Evolutionary conservation across 53 echinoderm and acorn worm species (phyloP).

Genomic region (Zoroaster sp.): DNA sequence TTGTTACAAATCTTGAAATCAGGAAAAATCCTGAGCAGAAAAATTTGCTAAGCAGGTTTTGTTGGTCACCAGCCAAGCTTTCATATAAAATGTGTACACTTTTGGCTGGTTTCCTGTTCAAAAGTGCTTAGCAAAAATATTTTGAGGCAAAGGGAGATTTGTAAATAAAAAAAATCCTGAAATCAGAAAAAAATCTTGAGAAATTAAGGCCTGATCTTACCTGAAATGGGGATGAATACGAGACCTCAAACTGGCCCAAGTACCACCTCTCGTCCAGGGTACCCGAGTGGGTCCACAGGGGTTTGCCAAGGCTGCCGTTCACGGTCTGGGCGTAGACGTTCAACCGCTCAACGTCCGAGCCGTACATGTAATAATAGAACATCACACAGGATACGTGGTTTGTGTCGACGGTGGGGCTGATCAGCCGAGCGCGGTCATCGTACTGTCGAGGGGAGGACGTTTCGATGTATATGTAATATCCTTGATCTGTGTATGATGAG

Average conservation of each 20-base stretch:
- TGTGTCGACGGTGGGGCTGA: slow-evolving; percentile 42
- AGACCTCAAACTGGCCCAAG: slow-evolving; percentile 18
- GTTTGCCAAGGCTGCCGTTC: not conserved
- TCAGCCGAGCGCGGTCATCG: slow-evolving; percentile 76
- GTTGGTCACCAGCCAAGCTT: too few species aligned
- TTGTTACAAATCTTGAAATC: too few species aligned
- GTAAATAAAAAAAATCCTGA: too few species aligned
- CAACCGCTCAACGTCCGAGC: slow-evolving; percentile 56
- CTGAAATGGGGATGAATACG: slow-evolving; percentile 8
- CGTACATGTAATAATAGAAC: slow-evolving; percentile 73
- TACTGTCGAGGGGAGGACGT: slow-evolving; percentile 60
- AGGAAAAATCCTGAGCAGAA: too few species aligned
- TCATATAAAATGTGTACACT: too few species aligned
- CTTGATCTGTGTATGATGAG: slow-evolving; percentile 33
- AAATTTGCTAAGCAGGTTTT: too few species aligned
- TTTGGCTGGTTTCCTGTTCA: too few species aligned
- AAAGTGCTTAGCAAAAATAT: too few species aligned
- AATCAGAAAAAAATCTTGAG: too few species aligned
- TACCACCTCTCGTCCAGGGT: slow-evolving; percentile 58
- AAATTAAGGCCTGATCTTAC: not conserved
- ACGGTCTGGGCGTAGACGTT: slow-evolving; percentile 47
- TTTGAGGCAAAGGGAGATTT: too few species aligned
- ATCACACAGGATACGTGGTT: slow-evolving; percentile 1
- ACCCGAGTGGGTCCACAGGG: slow-evolving; percentile 7
- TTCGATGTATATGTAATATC: slow-evolving; percentile 85